phyloP scores from a whole-genome alignment of 2,113 vertebrate genomes.

The Poeciliopsis retropinna region DNA sequence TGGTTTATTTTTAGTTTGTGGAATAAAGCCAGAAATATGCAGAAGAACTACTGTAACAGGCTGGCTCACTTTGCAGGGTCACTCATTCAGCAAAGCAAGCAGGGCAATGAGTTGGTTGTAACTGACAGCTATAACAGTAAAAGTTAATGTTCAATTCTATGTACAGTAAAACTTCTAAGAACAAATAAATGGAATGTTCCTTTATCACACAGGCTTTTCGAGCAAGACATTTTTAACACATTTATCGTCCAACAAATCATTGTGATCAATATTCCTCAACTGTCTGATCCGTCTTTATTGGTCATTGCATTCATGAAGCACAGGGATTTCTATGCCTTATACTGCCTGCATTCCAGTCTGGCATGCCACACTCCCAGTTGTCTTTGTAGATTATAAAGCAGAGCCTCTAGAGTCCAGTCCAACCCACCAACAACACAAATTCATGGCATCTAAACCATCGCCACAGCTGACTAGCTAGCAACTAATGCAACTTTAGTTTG shows the following conservation, averaged over 20 bases:
- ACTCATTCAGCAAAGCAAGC: constrained; percentile 22
- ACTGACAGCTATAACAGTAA: background rate
- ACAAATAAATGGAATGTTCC: background rate
- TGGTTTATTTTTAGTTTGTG: constrained; percentile 69
- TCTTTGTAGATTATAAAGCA: constrained; percentile 49
- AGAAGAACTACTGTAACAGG: constrained; percentile 48
- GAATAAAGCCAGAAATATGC: constrained; percentile 48
- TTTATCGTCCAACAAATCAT: background rate
- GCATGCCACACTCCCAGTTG: constrained; percentile 59
- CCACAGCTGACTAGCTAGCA: constrained; percentile 24
- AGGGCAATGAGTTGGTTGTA: background rate
- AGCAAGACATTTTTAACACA: no score
- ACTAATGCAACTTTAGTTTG: constrained; percentile 22
- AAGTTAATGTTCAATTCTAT: background rate
- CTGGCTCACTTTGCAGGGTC: constrained; percentile 37
- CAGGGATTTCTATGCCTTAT: constrained; percentile 56
- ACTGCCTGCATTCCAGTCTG: constrained; percentile 47
- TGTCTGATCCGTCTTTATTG: constrained; percentile 29
- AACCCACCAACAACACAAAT: constrained; percentile 24
- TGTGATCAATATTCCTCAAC: background rate
- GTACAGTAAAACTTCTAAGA: background rate
- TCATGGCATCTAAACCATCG: constrained; percentile 38
- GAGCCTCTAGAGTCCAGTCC: constrained; percentile 7
- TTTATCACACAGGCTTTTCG: background rate
- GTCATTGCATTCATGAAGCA: constrained; percentile 30